These are phyloP conservation scores for Coilia nasus DNA, from an alignment of 2,797 vertebrate species.

Conservation along the genomic window DNA sequence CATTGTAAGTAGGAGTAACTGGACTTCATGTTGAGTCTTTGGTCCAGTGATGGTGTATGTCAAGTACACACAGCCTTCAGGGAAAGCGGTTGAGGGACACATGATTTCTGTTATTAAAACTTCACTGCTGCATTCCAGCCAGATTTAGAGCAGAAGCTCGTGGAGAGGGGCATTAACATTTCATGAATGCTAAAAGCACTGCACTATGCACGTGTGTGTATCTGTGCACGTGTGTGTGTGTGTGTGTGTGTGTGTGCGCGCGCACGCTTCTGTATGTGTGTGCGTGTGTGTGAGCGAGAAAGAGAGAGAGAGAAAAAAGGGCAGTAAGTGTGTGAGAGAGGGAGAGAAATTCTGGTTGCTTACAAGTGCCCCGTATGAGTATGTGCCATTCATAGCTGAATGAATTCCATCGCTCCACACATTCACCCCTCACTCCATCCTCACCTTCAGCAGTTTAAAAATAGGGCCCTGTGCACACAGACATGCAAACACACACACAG, in stretches of 20 bases:
- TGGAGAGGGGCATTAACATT: constrained; percentile 29
- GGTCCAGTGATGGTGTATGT: neutral
- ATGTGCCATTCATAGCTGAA: constrained; percentile 48
- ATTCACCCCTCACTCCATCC: constrained; percentile 31
- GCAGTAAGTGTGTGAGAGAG: neutral
- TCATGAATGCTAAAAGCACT: constrained; percentile 44
- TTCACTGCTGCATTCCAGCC: neutral
- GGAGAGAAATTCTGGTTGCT: constrained; percentile 2
- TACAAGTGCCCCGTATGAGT: constrained; percentile 33
- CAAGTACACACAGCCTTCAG: neutral
- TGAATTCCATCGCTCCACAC: constrained; percentile 43
- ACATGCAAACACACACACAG: constrained; percentile 31
- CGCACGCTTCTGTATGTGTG: too few relatives aligned
- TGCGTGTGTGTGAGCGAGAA: too few relatives aligned
- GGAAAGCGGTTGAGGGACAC: neutral
- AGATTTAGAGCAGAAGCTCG: neutral
- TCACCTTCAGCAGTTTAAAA: constrained; percentile 45
- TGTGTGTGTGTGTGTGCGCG: constrained; percentile 13
- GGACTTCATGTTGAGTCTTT: neutral
- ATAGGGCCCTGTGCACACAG: constrained; percentile 34
- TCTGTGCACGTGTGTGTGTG: constrained; percentile 25
- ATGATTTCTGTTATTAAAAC: constrained; percentile 24
- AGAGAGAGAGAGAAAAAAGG: too few relatives aligned
- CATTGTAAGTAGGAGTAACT: neutral
- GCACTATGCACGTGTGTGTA: constrained; percentile 36